A percentile compares a stretch with the other conserved stretches of the same genome.
Conservation (phyloP, 2,797 vertebrate species). For the Anguilla obscura region DNA sequence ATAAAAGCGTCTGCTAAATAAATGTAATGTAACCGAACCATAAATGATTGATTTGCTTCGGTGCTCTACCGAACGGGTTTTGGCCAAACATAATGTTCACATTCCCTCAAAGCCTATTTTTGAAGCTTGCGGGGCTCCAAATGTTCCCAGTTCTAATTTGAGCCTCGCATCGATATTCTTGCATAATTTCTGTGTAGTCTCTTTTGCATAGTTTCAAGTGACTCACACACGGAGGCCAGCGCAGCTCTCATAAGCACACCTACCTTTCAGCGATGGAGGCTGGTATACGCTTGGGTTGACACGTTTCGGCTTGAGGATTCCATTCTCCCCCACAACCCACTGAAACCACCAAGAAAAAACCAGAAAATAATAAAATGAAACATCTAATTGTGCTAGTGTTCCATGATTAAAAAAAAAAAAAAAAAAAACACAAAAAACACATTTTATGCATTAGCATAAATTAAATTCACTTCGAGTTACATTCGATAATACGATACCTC, state of each 20-base stretch:
- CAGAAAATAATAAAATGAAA: not conserved
- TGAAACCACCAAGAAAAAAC: constrained; percentile 52
- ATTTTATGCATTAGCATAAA: not conserved
- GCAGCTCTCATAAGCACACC: constrained; percentile 35
- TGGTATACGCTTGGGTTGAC: constrained; percentile 88
- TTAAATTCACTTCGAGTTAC: not conserved
- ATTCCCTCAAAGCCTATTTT: not conserved
- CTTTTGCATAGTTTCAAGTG: not conserved
- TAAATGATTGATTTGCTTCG: not conserved
- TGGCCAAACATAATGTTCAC: not conserved
- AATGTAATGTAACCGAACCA: not conserved
- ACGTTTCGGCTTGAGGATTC: constrained; percentile 89
- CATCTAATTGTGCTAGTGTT: not conserved
- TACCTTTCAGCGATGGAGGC: constrained; percentile 95
- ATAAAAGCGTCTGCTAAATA: not conserved
- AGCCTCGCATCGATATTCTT: not conserved
- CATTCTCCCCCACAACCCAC: constrained; percentile 91
- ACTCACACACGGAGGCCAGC: not conserved
- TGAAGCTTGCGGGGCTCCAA: not conserved
- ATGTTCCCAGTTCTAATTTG: not conserved
- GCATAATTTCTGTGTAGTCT: not conserved
- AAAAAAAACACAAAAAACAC: not conserved
- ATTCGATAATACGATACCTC: not conserved
- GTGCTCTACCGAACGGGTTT: not conserved
- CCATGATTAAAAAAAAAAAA: not conserved